Percentiles rank a stretch among this genome's conserved stretches.
phyloP scores from a whole-genome alignment of 2,888 invertebrate genomes.

The Cryptus viduatorius region DNA sequence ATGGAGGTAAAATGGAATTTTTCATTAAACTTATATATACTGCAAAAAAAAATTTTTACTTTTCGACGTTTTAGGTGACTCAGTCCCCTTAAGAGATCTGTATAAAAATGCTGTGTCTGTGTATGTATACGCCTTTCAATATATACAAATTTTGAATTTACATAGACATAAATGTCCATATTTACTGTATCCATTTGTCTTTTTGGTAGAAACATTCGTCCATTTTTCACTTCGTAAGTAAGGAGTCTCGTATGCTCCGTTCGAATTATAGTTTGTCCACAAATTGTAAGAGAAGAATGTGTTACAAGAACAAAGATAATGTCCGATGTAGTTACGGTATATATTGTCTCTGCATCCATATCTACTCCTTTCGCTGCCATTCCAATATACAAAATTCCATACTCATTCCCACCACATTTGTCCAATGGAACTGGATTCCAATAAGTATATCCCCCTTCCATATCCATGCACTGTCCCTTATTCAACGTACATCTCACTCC shows the following conservation, averaged over 20 bases:
- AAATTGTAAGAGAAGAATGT: background rate
- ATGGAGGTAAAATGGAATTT: no score
- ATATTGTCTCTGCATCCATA: background rate
- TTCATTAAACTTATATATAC: no score
- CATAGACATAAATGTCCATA: background rate
- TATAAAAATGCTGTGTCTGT: background rate
- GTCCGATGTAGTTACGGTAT: background rate
- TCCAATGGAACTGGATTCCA: constrained; percentile 32
- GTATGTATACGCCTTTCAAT: background rate
- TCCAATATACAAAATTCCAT: background rate
- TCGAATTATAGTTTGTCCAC: background rate
- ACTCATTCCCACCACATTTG: background rate
- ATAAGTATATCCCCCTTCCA: constrained; percentile 27
- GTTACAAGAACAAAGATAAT: background rate
- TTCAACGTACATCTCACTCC: constrained; percentile 5
- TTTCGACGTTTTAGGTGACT: no score
- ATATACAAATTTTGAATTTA: constrained; percentile 11
- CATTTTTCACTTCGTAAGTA: background rate
- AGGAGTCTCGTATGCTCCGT: constrained; percentile 17
- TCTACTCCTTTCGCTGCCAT: no score
- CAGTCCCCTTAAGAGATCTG: no score
- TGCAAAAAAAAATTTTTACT: no score
- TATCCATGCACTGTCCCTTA: constrained; percentile 26
- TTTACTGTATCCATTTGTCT: background rate
- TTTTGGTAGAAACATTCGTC: background rate